Conservation (phyloP, 2,113 vertebrate species). For the Hepsetus odoe region DNA sequence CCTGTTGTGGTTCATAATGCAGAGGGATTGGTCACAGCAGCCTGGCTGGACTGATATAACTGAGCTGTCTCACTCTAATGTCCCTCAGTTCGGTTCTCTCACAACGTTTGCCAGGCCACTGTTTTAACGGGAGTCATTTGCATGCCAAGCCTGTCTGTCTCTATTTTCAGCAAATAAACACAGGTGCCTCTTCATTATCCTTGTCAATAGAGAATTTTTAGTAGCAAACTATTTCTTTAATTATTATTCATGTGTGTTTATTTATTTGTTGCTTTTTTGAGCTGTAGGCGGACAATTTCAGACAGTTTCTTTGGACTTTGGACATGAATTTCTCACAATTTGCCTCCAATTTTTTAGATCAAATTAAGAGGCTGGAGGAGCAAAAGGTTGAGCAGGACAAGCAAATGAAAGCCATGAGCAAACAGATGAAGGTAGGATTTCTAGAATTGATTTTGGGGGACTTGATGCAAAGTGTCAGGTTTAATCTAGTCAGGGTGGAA, state of each 20-base stretch:
- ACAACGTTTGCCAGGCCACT: neutral
- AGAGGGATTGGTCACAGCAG: constrained; percentile 30
- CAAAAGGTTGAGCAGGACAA: constrained; percentile 89
- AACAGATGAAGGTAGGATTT: constrained; percentile 87
- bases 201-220: neutral
- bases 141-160: neutral
- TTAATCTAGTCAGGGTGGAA: neutral
- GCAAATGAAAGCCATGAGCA: constrained; percentile 84
- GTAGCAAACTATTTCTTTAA: neutral
- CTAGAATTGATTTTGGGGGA: neutral
- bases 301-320: too few species aligned
- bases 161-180: neutral
- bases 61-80: constrained; percentile 18
- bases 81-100: neutral
- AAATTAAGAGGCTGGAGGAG: constrained; percentile 86
- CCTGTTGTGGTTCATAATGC: constrained; percentile 20
- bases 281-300: too few species aligned
- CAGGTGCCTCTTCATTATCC: neutral
- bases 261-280: too few species aligned
- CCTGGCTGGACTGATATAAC: constrained; percentile 27
- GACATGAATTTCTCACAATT: neutral
- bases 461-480: neutral
- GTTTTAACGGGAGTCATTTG: constrained; percentile 7
- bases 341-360: constrained; percentile 73
- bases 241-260: too few species aligned